Evolutionary conservation across 2,797 vertebrate genomes (phyloP).

Genomic region (Neosilurus mollespiculum): DNA sequence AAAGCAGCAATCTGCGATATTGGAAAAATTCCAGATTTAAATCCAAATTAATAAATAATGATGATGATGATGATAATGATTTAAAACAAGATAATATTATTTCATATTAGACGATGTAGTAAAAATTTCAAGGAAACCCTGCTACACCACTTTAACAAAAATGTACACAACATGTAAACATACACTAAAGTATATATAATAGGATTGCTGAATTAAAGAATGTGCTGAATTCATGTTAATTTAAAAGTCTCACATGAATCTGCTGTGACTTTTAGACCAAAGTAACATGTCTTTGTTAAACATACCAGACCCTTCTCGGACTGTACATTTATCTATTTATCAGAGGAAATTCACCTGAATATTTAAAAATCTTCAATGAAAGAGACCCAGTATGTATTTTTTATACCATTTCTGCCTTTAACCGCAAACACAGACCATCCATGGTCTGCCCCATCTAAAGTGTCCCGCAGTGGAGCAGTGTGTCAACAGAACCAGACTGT

Average conservation of each 20-base stretch:
- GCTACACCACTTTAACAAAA: background rate
- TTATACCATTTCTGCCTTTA: slow-evolving; percentile 59
- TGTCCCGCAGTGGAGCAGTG: slow-evolving; percentile 49
- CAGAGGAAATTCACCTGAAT: slow-evolving; percentile 25
- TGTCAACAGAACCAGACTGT: slow-evolving; percentile 39
- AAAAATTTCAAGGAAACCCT: background rate
- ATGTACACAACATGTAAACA: background rate
- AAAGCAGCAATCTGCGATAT: too few species aligned
- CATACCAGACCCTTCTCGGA: background rate
- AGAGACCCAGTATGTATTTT: slow-evolving; percentile 50
- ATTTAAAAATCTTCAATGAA: slow-evolving; percentile 30
- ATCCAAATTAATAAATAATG: too few species aligned
- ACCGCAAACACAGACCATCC: slow-evolving; percentile 68
- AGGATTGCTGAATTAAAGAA: background rate
- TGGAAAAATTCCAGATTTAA: too few species aligned
- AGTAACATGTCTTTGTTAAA: background rate
- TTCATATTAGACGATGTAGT: too few species aligned
- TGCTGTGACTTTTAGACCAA: background rate
- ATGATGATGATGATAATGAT: too few species aligned
- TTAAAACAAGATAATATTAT: too few species aligned
- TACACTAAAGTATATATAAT: background rate
- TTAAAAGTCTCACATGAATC: background rate
- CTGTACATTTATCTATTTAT: slow-evolving; percentile 3
- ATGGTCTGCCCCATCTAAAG: slow-evolving; percentile 59
- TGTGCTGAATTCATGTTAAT: background rate